phyloP scores from a whole-genome alignment of 2,888 invertebrate species.

The Corbicula japonica region DNA sequence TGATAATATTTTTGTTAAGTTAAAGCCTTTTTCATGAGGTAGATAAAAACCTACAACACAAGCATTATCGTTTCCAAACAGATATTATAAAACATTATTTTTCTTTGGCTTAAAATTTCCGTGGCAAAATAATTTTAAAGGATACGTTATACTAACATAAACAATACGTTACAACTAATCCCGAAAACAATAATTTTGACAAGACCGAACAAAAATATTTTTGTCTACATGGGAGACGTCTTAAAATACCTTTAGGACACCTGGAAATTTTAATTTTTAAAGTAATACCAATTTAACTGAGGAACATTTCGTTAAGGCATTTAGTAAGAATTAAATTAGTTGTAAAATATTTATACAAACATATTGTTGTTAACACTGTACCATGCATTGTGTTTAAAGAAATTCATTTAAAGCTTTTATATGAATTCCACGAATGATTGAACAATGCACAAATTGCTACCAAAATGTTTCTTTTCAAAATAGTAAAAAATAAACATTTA shows the following conservation, averaged over 20 bases:
- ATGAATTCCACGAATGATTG: conserved; percentile 19
- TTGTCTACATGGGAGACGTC: conserved; percentile 30
- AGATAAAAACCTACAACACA: conserved; percentile 24
- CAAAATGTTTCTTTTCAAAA: too few relatives aligned
- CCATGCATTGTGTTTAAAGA: conserved; percentile 6
- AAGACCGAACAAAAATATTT: conserved; percentile 46
- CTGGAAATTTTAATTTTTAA: conserved; percentile 18
- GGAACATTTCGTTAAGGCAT: conserved; percentile 2
- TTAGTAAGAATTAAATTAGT: conserved; percentile 9
- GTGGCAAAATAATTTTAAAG: conserved; percentile 38
- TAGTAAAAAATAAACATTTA: too few relatives aligned
- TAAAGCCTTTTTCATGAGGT: conserved; percentile 47
- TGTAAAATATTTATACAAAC: conserved; percentile 16
- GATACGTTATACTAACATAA: conserved; percentile 51
- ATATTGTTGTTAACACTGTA: conserved; percentile 1
- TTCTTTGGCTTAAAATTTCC: too few relatives aligned
- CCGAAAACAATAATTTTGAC: conserved; percentile 34
- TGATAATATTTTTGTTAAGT: conserved; percentile 62
- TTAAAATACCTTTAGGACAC: conserved; percentile 21
- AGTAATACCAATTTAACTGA: conserved; percentile 13
- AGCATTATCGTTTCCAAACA: conserved; percentile 34
- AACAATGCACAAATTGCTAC: conserved; percentile 3
- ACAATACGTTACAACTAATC: conserved; percentile 32
- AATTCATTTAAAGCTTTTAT: conserved; percentile 28
- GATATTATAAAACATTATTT: conserved; percentile 54